These are phyloP conservation scores for Mesorhabditis spiculigera DNA, from an alignment of 2,888 invertebrate species.

Conservation along the genomic window DNA sequence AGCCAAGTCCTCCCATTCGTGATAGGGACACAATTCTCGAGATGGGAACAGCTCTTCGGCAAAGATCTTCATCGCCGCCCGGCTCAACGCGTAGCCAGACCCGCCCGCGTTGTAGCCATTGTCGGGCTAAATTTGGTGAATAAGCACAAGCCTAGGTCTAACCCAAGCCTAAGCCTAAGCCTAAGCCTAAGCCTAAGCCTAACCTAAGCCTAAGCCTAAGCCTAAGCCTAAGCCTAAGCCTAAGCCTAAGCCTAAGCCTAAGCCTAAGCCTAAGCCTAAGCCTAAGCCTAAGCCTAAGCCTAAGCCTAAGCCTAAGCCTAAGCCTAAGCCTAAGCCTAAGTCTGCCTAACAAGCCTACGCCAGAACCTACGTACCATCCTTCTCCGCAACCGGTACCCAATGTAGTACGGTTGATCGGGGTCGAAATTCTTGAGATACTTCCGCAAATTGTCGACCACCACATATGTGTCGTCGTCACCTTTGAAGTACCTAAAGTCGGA, in stretches of 20 bases:
- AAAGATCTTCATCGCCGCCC: constrained; percentile 35
- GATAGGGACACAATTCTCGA: constrained; percentile 30
- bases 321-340: too few relatives aligned
- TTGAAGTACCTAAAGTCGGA: constrained; percentile 37
- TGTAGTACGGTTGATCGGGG: constrained; percentile 34
- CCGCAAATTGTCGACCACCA: constrained; percentile 33
- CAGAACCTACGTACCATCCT: constrained; percentile 24
- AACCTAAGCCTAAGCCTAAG: too few relatives aligned
- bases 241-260: too few relatives aligned
- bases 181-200: too few relatives aligned
- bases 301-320: too few relatives aligned
- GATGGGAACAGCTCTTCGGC: constrained; percentile 31
- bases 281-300: too few relatives aligned
- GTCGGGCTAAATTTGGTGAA: constrained; percentile 15
- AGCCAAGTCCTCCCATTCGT: constrained; percentile 43
- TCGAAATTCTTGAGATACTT: constrained; percentile 29
- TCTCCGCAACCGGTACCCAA: constrained; percentile 36
- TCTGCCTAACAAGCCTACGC: not conserved
- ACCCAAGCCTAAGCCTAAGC: not conserved
- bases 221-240: too few relatives aligned
- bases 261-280: too few relatives aligned
- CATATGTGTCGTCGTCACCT: constrained; percentile 42
- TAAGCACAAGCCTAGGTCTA: not conserved
- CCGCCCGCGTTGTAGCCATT: constrained; percentile 42
- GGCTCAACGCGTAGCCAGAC: constrained; percentile 36